These are phyloP conservation scores for Turnix velox DNA, from an alignment of 2,113 vertebrate genomes.

Conservation along the genomic window DNA sequence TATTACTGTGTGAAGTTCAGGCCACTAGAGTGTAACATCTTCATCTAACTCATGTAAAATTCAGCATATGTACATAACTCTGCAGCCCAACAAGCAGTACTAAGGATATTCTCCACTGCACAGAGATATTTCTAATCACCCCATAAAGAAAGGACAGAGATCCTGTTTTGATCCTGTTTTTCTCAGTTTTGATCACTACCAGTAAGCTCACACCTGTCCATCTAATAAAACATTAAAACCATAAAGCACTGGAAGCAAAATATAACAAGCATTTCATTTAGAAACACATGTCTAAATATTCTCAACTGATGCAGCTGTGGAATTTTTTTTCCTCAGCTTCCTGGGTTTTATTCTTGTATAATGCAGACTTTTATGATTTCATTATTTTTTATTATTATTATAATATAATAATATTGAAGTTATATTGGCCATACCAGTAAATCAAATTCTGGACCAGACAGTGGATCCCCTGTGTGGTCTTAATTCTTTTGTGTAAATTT, in stretches of 20 bases:
- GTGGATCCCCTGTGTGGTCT: background rate
- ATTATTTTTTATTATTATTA: background rate
- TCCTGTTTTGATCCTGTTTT: background rate
- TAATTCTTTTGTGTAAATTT: background rate
- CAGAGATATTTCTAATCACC: background rate
- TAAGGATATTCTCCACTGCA: background rate
- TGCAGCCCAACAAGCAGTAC: background rate
- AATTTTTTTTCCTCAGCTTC: background rate
- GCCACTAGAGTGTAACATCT: background rate
- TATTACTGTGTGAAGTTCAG: background rate
- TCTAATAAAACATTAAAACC: background rate
- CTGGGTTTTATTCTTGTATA: background rate
- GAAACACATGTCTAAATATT: background rate
- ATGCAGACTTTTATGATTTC: background rate
- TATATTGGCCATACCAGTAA: background rate
- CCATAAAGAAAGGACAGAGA: background rate
- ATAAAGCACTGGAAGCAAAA: background rate
- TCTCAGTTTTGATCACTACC: background rate
- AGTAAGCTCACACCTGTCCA: background rate
- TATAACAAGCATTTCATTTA: background rate
- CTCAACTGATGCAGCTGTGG: background rate
- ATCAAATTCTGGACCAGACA: background rate
- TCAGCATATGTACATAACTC: background rate
- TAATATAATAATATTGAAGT: background rate
- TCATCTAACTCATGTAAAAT: background rate